A percentile compares a stretch with the other conserved stretches of the same genome.
These are phyloP conservation scores for Coelogynopora nodosa DNA, from an alignment of 2,888 invertebrate species.

Conservation along the genomic window DNA sequence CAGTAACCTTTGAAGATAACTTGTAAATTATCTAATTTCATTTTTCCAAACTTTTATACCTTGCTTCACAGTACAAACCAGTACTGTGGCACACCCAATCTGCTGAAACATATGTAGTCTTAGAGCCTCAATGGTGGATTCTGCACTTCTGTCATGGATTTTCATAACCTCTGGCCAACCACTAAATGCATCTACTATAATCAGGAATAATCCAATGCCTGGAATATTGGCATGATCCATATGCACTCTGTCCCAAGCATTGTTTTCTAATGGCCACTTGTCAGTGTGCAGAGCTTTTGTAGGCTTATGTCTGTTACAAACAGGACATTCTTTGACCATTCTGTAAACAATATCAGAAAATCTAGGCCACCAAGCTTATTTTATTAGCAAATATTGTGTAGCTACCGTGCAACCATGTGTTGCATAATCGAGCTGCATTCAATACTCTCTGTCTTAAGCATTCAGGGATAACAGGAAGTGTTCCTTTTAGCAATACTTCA, in stretches of 20 bases:
- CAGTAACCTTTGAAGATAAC: not conserved
- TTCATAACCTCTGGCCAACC: not conserved
- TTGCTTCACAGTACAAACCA: not conserved
- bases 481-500: not conserved
- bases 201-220: not conserved
- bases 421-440: not conserved
- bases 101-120: not conserved
- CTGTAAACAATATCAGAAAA: not conserved
- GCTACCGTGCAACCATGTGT: not conserved
- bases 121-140: not conserved
- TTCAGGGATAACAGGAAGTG: not conserved
- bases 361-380: not conserved
- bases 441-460: not conserved
- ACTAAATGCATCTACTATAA: not conserved
- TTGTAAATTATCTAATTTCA: too few relatives aligned
- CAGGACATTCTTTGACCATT: not conserved
- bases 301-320: not conserved
- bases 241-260: not conserved
- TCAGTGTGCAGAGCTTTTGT: not conserved
- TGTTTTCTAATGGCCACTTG: not conserved
- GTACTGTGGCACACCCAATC: not conserved
- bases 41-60: not conserved
- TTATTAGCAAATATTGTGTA: not conserved
- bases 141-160: not conserved
- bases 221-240: not conserved